These are phyloP conservation scores for Drosophila nannoptera DNA, from an alignment of 1,140 invertebrate genomes.

Conservation along the genomic window DNA sequence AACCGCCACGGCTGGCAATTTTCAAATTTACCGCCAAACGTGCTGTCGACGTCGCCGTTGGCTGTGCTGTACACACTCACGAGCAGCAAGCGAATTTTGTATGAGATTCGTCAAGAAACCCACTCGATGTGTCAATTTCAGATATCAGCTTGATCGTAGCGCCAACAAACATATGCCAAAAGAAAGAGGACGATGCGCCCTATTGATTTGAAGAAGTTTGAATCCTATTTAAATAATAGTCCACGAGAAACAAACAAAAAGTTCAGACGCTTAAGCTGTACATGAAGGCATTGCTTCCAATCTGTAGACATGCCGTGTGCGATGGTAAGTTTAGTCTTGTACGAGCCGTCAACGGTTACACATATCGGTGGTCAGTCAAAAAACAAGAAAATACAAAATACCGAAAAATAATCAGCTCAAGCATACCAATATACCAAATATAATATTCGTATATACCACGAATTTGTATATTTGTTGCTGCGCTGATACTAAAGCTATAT, in stretches of 20 bases:
- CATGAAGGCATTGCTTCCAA: constrained; percentile 52
- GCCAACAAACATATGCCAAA: constrained; percentile 24
- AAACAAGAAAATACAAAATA: constrained; percentile 34
- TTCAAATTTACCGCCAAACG: constrained; percentile 79
- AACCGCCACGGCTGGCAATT: constrained; percentile 62
- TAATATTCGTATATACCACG: constrained; percentile 10
- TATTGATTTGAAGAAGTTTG: constrained; percentile 23
- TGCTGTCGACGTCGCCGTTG: constrained; percentile 51
- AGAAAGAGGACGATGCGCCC: constrained; percentile 36
- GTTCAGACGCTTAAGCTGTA: constrained; percentile 28
- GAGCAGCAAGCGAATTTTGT: constrained; percentile 77
- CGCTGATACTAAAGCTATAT: constrained; percentile 33
- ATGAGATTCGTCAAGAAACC: constrained; percentile 79
- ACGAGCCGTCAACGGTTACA: constrained; percentile 75
- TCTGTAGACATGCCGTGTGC: constrained; percentile 53
- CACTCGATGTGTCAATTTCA: constrained; percentile 67
- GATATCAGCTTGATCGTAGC: constrained; percentile 60
- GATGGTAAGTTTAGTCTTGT: constrained; percentile 72
- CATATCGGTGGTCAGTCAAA: constrained; percentile 76
- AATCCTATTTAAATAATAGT: constrained; percentile 49
- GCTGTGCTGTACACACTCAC: constrained; percentile 66
- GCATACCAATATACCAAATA: constrained; percentile 47
- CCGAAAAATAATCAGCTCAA: constrained; percentile 42
- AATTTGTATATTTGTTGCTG: constrained; percentile 29
- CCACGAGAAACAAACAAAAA: constrained; percentile 40